Percentiles rank a stretch among this genome's conserved stretches.
phyloP scores from a whole-genome alignment of 1,140 invertebrate species.

The Spodoptera frugiperda region DNA sequence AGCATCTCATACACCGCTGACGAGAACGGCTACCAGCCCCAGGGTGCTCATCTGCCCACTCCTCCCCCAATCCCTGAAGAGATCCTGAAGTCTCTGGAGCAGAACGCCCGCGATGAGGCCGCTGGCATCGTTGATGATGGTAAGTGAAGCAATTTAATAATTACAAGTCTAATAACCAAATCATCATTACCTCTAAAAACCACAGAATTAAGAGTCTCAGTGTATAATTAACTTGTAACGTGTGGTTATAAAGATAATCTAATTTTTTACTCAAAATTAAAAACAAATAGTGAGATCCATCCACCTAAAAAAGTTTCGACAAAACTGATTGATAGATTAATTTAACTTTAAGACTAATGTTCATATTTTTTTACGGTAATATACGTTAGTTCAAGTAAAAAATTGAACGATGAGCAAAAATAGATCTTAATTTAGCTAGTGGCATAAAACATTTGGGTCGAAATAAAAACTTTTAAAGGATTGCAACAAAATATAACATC shows the following conservation, averaged over 20 bases:
- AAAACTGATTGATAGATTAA: neutral
- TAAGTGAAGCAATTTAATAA: slow-evolving; percentile 57
- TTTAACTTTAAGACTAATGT: neutral
- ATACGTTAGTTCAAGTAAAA: neutral
- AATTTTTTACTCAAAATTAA: too few species aligned
- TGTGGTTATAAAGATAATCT: neutral
- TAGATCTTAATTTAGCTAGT: neutral
- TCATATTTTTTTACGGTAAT: neutral
- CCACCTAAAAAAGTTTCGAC: slow-evolving; percentile 4
- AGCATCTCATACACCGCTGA: slow-evolving; percentile 92
- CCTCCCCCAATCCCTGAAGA: slow-evolving; percentile 91
- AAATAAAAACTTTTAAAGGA: too few species aligned
- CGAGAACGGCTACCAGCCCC: slow-evolving; percentile 91
- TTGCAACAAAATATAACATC: too few species aligned
- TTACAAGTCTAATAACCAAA: neutral
- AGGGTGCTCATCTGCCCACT: slow-evolving; percentile 92
- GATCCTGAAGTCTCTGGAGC: slow-evolving; percentile 81
- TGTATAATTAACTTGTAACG: neutral
- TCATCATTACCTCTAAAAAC: neutral
- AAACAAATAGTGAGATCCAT: too few species aligned
- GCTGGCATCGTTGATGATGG: slow-evolving; percentile 82
- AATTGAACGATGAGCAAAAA: too few species aligned
- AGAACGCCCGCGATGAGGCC: slow-evolving; percentile 82
- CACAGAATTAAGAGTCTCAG: neutral
- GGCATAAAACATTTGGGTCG: neutral